Conservation (phyloP, 2,888 invertebrate genomes). For the Drosophila anomalata region DNA sequence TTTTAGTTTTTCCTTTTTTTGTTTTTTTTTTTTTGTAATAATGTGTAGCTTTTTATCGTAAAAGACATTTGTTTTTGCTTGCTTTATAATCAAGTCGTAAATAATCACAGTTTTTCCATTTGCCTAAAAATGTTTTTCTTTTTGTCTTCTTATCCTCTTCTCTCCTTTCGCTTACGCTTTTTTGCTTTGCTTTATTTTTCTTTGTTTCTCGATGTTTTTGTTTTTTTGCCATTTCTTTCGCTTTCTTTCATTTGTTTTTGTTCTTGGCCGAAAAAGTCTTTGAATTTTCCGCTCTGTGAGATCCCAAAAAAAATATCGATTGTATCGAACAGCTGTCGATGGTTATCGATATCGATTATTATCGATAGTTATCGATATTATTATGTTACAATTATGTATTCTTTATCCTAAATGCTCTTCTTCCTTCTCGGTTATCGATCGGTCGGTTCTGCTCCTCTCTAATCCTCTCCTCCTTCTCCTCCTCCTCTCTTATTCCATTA, state of each 20-base stretch:
- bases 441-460: constrained; percentile 9
- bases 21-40: constrained; percentile 18
- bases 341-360: neutral
- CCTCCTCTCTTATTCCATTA: neutral
- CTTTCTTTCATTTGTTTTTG: constrained; percentile 3
- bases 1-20: neutral
- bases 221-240: constrained; percentile 13
- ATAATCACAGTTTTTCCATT: constrained; percentile 83
- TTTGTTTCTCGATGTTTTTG: constrained; percentile 8
- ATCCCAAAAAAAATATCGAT: constrained; percentile 44
- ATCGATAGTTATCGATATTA: neutral
- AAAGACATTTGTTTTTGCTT: constrained; percentile 62
- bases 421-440: constrained; percentile 13
- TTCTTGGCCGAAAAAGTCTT: constrained; percentile 66
- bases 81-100: constrained; percentile 76
- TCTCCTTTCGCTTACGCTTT: constrained; percentile 5
- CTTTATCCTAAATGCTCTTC: neutral
- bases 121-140: constrained; percentile 68
- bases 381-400: neutral
- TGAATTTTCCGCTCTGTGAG: constrained; percentile 58
- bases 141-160: constrained; percentile 16
- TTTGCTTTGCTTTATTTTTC: neutral
- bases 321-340: neutral
- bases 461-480: neutral
- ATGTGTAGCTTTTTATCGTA: constrained; percentile 40